Evolutionary conservation across 2,888 invertebrate genomes (phyloP).

Genomic region (Dromius quadrimaculatus): DNA sequence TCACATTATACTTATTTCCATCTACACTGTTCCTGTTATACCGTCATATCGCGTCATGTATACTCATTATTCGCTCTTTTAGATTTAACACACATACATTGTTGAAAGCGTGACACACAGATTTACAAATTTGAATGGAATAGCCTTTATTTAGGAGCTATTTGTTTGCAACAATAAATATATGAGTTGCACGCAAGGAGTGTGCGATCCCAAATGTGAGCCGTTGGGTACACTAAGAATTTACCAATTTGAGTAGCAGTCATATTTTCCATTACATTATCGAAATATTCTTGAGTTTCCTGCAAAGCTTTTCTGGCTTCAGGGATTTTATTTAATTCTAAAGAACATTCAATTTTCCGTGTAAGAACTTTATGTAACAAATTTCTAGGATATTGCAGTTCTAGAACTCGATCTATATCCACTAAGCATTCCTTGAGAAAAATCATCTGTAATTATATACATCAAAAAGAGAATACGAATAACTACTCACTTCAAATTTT

Average conservation of each 20-base stretch:
- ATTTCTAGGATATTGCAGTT: slow-evolving; percentile 2
- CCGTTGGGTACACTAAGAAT: background rate
- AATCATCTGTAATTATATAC: background rate
- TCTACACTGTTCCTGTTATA: no score
- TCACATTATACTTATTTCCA: no score
- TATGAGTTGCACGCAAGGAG: no score
- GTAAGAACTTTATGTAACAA: background rate
- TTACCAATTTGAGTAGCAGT: background rate
- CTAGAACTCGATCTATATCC: slow-evolving; percentile 3
- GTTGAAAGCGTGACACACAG: no score
- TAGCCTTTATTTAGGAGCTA: no score
- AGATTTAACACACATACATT: no score
- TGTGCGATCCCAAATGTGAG: no score
- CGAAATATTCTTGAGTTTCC: background rate
- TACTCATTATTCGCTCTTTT: no score
- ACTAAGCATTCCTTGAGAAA: slow-evolving; percentile 1
- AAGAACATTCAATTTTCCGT: background rate
- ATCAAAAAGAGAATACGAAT: background rate
- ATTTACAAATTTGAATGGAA: no score
- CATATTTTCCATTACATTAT: background rate
- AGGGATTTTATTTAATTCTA: background rate
- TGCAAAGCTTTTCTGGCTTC: background rate
- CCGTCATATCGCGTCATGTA: no score
- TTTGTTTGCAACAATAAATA: no score
- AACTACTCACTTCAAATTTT: slow-evolving; percentile 72